Base-by-base conservation (phyloP, 2,888 invertebrate genomes). In the Polyommatus icarus region DNA sequence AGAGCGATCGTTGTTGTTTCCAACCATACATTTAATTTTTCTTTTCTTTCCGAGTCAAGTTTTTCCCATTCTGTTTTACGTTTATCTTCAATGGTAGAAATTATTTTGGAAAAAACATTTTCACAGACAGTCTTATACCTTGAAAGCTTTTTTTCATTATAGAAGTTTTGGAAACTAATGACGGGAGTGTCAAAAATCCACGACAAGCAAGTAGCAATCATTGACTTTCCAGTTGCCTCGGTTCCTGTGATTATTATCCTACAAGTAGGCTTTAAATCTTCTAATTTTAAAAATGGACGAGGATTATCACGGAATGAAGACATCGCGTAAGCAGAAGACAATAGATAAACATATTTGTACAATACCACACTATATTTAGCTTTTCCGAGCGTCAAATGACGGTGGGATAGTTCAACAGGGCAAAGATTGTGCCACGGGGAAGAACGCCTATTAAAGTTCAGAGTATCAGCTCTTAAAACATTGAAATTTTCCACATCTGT, bases 201-300 rank as follows among this genome's bases (percentile, higher is more conserved):
- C 0, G 94, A 94, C 18, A 96, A 87, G 82, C 95, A 94, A 79
- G 93, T 86, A 1, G 96, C 89, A 57, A 96, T 85, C 82, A 95
- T 91, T 2, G 95, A 93, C 90, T 96, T 96, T 1, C 96, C 96
- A 18, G 95, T 94, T 76, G 87, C 89, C 81, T 90, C 92, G 5
- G 96, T 95, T 1, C 96, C 96, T 78, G 95, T 89, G 67, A 96
- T 90, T 76, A 95, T 94, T 61, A 96, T 87, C 85, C 95, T 95
- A 82, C 96, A 95, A 57, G 92, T 93, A 8, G 95, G 94, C 84
- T 94, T 94, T 20, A 96, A 95, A 88, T 93, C 94, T 61, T 95
- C 89, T 7, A 95, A 86, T 79, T 95, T 86, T 18, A 96, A 87
- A 87, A 92, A 96, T 1, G 95, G 94, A 24, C 95, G 89, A 8